Evolutionary conservation across 2,888 invertebrate genomes (phyloP).

Genomic region (Neoaliturus tenellus): DNA sequence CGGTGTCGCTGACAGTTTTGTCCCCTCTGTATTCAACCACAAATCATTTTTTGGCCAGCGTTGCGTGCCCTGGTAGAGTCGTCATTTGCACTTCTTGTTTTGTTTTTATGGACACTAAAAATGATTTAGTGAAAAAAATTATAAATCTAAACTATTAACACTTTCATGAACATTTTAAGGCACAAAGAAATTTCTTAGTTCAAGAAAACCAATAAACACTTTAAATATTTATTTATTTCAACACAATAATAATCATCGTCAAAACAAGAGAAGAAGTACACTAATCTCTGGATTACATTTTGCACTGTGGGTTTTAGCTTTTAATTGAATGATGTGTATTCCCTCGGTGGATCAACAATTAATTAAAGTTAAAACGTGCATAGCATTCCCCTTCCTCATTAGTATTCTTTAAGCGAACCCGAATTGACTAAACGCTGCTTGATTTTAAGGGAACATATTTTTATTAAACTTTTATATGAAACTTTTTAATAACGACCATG

Average conservation of each 20-base stretch:
- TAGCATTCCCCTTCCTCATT: not conserved
- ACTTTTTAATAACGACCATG: too few relatives aligned
- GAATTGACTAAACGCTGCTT: not conserved
- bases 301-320: not conserved
- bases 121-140: too few relatives aligned
- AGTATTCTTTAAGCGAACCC: not conserved
- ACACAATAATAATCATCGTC: too few relatives aligned
- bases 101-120: too few relatives aligned
- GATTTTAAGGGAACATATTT: too few relatives aligned
- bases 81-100: too few relatives aligned
- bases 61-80: not conserved
- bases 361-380: conserved; percentile 30
- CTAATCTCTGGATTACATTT: not conserved
- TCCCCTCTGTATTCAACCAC: conserved; percentile 5
- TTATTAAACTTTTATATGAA: too few relatives aligned
- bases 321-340: conserved; percentile 27
- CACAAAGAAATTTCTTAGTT: too few relatives aligned
- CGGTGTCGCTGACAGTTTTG: not conserved
- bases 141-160: too few relatives aligned
- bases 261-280: not conserved
- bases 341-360: not conserved
- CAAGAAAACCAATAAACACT: too few relatives aligned
- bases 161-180: too few relatives aligned
- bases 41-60: not conserved
- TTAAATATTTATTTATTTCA: too few relatives aligned